Evolutionary conservation across 2,888 invertebrate species (phyloP).

Genomic region (Sphaerophoria taeniata): DNA sequence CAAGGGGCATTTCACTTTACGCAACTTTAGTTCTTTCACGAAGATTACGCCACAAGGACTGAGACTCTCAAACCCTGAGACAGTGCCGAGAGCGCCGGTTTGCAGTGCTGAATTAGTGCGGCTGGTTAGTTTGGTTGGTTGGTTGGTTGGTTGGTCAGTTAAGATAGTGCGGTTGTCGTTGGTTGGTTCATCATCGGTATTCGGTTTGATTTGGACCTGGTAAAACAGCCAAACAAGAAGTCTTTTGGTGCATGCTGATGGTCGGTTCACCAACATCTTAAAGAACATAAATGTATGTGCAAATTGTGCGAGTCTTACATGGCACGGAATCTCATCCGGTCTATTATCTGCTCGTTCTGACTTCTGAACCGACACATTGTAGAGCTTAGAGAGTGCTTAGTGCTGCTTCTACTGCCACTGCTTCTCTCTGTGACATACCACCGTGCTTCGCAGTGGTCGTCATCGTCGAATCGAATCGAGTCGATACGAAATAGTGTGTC

Average conservation of each 20-base stretch:
- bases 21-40: slow-evolving; percentile 75
- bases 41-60: slow-evolving; percentile 75
- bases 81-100: slow-evolving; percentile 48
- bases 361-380: background rate
- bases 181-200: slow-evolving; percentile 55
- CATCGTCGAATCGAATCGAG: slow-evolving; percentile 16
- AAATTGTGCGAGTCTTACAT: slow-evolving; percentile 32
- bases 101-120: slow-evolving; percentile 66
- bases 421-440: slow-evolving; percentile 73
- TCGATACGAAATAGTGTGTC: slow-evolving; percentile 66
- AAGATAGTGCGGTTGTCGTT: background rate
- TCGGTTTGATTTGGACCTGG: slow-evolving; percentile 56
- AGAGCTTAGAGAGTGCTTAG: background rate
- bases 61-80: slow-evolving; percentile 9
- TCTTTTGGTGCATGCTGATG: slow-evolving; percentile 40
- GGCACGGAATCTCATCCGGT: slow-evolving; percentile 54
- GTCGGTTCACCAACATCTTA: slow-evolving; percentile 69
- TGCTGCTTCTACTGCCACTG: slow-evolving; percentile 41
- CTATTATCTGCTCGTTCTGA: slow-evolving; percentile 64
- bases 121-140: background rate
- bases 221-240: slow-evolving; percentile 48
- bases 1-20: slow-evolving; percentile 75
- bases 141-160: slow-evolving; percentile 53
- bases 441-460: background rate
- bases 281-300: slow-evolving; percentile 48